Evolutionary conservation across 2,113 vertebrate species (phyloP).

Genomic region (Crotalus tigris): DNA sequence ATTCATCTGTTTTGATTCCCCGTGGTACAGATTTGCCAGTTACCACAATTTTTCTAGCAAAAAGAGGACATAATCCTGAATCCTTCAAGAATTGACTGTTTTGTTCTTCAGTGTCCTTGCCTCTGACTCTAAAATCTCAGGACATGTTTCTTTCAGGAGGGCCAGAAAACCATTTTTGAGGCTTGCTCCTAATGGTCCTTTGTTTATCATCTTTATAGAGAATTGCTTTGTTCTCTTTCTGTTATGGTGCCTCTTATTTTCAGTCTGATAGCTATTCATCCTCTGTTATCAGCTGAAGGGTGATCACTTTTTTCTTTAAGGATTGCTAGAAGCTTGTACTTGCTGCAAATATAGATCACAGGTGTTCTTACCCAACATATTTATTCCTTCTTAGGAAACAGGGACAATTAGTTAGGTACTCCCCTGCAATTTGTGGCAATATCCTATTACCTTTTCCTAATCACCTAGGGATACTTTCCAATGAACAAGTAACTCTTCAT

Average conservation of each 20-base stretch:
- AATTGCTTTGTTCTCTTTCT: not conserved
- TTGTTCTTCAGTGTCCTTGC: not conserved
- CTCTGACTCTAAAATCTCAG: not conserved
- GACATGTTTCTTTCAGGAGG: not conserved
- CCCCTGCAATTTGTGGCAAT: not conserved
- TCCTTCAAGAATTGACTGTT: not conserved
- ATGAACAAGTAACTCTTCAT: not conserved
- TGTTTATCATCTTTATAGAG: not conserved
- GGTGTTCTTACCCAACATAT: not conserved
- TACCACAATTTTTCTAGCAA: not conserved
- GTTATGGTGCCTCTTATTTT: not conserved
- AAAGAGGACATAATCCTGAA: not conserved
- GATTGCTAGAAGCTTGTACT: not conserved
- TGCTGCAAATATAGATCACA: not conserved
- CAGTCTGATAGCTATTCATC: not conserved
- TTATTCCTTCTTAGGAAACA: not conserved
- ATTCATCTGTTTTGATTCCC: not conserved
- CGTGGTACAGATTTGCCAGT: not conserved
- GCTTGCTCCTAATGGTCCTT: not conserved
- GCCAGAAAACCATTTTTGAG: not conserved
- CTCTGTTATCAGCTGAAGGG: not conserved
- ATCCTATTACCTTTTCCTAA: not conserved
- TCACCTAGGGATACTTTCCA: not conserved
- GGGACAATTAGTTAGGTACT: not conserved
- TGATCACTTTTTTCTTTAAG: not conserved